Evolutionary conservation across 2,113 vertebrate genomes (phyloP).

Genomic region (Brachypodius melanocephalos): DNA sequence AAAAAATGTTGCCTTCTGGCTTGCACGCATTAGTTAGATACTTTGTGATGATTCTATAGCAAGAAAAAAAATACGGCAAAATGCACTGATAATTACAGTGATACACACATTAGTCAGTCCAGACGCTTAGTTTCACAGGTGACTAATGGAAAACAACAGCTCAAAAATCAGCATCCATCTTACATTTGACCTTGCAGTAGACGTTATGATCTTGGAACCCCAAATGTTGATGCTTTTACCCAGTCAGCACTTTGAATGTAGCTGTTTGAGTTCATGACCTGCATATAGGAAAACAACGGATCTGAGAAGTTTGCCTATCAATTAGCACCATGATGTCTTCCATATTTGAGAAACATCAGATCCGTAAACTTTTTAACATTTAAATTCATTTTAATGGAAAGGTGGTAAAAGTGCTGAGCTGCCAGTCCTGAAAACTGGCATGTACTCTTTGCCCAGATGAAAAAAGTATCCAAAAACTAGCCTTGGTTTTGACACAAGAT

Average conservation of each 20-base stretch:
- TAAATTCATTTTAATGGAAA: background rate
- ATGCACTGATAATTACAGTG: background rate
- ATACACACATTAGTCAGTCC: background rate
- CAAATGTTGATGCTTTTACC: background rate
- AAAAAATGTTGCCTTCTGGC: background rate
- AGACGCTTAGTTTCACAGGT: background rate
- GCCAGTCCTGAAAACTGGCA: background rate
- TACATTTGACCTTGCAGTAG: background rate
- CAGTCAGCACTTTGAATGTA: background rate
- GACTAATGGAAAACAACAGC: background rate
- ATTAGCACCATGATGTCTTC: background rate
- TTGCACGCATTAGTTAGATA: background rate
- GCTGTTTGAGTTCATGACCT: background rate
- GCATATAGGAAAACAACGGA: background rate
- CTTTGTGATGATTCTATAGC: background rate
- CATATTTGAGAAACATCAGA: background rate
- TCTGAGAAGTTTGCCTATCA: background rate
- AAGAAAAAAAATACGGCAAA: background rate
- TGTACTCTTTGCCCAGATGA: background rate
- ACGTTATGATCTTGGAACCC: background rate
- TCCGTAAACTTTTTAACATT: background rate
- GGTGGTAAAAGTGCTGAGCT: background rate
- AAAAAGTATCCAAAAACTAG: background rate
- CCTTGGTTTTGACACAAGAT: background rate
- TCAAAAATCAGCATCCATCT: background rate